A percentile compares a stretch with the other conserved stretches of the same genome.
Conservation (phyloP, 2,113 vertebrate species). For the Chaetops frenatus region DNA sequence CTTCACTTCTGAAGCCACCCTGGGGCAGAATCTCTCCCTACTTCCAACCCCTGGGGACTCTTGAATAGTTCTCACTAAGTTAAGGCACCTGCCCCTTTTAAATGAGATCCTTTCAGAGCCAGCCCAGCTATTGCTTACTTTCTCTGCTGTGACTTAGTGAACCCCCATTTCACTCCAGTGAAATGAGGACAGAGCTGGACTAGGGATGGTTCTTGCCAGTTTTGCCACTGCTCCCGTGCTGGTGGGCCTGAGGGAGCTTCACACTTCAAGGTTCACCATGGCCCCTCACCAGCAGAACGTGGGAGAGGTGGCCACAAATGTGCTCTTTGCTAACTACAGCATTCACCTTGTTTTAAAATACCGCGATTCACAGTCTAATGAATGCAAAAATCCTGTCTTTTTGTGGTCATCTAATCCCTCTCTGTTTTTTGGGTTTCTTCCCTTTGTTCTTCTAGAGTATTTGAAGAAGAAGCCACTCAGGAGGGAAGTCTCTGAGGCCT, state of each 20-base stretch:
- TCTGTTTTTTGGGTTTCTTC: not conserved
- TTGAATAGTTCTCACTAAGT: not conserved
- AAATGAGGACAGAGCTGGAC: not conserved
- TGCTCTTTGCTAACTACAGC: not conserved
- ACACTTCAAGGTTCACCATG: not conserved
- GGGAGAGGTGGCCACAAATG: not conserved
- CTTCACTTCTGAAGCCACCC: not conserved
- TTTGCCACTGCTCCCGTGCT: rapidly evolving
- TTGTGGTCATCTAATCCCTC: not conserved
- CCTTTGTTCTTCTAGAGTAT: constrained; percentile 49
- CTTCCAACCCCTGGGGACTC: not conserved
- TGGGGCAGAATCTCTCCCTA: not conserved
- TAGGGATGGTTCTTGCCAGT: not conserved
- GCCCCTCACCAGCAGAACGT: not conserved
- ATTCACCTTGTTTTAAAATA: not conserved
- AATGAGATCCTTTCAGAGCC: not conserved
- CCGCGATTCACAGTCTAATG: not conserved
- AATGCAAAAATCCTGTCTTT: not conserved
- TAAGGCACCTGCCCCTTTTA: not conserved
- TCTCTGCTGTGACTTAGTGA: not conserved
- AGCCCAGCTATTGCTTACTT: not conserved
- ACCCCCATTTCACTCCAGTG: not conserved
- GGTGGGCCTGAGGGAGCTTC: not conserved
- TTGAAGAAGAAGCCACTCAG: constrained; percentile 38
- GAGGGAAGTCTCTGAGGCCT: constrained; percentile 59